phyloP scores from a whole-genome alignment of 1,140 invertebrate genomes.

The Asobara japonica region DNA sequence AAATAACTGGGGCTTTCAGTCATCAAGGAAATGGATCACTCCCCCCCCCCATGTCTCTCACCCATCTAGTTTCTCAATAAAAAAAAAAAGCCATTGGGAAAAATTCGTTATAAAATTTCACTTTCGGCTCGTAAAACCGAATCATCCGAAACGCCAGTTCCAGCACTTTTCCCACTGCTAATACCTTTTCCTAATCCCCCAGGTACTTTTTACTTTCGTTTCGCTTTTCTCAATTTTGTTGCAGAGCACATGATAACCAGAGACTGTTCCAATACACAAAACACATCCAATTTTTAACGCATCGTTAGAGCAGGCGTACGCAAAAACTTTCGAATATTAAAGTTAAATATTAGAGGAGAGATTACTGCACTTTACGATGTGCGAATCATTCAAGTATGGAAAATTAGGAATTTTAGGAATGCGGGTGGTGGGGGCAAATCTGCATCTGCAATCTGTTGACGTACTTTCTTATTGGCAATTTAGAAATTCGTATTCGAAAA shows the following conservation, averaged over 20 bases:
- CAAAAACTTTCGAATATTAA: not conserved
- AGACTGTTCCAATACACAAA: not conserved
- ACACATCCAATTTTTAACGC: not conserved
- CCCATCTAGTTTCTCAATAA: no score
- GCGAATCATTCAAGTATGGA: no score
- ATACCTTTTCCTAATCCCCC: not conserved
- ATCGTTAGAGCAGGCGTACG: not conserved
- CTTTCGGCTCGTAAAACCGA: slow-evolving; percentile 54
- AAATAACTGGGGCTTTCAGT: no score
- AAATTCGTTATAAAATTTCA: slow-evolving; percentile 44
- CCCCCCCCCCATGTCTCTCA: no score
- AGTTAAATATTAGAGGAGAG: not conserved
- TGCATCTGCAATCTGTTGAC: no score
- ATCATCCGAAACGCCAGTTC: slow-evolving; percentile 35
- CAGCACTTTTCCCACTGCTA: not conserved
- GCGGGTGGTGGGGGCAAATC: no score
- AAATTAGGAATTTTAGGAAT: no score
- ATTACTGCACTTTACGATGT: no score
- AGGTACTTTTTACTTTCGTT: not conserved
- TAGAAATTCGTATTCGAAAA: no score
- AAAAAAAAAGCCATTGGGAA: not conserved
- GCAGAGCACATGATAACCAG: not conserved
- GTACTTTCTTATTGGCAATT: no score
- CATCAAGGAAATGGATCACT: no score
- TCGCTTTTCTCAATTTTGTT: not conserved